A percentile compares a stretch with the other conserved stretches of the same genome.
These are phyloP conservation scores for Chionis minor DNA, from an alignment of 2,113 vertebrate species.

Conservation along the genomic window DNA sequence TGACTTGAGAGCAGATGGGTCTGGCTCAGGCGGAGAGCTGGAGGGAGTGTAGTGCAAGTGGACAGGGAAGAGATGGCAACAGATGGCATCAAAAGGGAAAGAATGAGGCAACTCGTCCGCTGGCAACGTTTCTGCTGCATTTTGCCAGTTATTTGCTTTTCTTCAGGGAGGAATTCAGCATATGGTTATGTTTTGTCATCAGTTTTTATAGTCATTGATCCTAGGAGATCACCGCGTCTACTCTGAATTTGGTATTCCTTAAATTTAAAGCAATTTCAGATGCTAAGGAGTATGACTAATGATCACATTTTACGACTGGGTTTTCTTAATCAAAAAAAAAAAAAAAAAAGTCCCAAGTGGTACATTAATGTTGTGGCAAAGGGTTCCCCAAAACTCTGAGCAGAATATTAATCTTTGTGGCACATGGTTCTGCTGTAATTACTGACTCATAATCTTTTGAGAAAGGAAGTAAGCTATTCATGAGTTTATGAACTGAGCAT, in stretches of 20 bases:
- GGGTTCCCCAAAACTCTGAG: not conserved
- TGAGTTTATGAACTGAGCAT: not conserved
- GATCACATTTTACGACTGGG: not conserved
- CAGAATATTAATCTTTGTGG: not conserved
- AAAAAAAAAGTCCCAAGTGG: not conserved
- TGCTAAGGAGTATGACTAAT: not conserved
- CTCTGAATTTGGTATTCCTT: not conserved
- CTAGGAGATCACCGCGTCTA: not conserved
- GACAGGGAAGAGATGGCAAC: not conserved
- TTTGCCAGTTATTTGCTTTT: conserved; percentile 7
- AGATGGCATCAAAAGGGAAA: conserved; percentile 19
- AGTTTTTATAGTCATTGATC: not conserved
- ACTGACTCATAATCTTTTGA: not conserved
- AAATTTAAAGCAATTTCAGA: not conserved
- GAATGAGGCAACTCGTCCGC: conserved; percentile 2
- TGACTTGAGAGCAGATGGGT: not conserved
- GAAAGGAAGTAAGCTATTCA: not conserved
- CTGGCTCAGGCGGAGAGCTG: not conserved
- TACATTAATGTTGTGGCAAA: not conserved
- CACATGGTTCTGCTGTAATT: conserved; percentile 2
- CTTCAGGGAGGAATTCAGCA: not conserved
- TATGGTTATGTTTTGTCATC: not conserved
- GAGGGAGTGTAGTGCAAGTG: not conserved
- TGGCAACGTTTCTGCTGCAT: not conserved
- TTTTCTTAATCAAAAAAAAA: not conserved